Conservation (phyloP, 2,888 invertebrate species). For the Agrochola litura region DNA sequence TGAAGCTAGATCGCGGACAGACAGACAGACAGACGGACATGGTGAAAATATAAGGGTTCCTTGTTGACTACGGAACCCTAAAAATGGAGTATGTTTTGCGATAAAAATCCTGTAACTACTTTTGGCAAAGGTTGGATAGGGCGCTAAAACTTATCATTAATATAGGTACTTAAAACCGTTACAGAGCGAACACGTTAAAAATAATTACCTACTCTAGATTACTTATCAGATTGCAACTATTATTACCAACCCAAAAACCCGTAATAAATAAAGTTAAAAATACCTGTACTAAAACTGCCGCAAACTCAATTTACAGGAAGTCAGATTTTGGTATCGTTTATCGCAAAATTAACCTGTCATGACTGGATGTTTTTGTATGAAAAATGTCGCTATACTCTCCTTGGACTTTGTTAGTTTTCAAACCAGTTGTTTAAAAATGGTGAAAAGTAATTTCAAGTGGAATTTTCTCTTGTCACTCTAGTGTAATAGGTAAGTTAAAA, state of each 20-base stretch:
- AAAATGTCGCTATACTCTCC: conserved; percentile 56
- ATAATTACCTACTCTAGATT: conserved; percentile 31
- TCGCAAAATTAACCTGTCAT: conserved; percentile 73
- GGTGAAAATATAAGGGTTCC: too few species aligned
- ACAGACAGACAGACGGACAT: too few species aligned
- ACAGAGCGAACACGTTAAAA: neutral
- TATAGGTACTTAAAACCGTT: neutral
- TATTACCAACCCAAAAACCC: neutral
- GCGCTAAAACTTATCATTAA: neutral
- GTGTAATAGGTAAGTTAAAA: neutral
- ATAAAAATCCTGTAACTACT: neutral
- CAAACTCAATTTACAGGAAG: conserved; percentile 59
- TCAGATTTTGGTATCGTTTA: conserved; percentile 62
- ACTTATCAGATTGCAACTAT: conserved; percentile 17
- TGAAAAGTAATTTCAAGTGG: neutral
- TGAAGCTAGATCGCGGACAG: too few species aligned
- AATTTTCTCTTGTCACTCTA: conserved; percentile 3
- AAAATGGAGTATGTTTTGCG: neutral
- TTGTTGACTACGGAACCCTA: too few species aligned
- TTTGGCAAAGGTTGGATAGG: neutral
- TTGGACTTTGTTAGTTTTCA: conserved; percentile 36
- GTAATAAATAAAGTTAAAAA: conserved; percentile 23
- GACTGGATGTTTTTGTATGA: conserved; percentile 68
- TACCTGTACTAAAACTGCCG: conserved; percentile 53
- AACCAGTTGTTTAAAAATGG: conserved; percentile 42